A percentile compares a stretch with the other conserved stretches of the same genome.
Conservation (phyloP, 2,888 invertebrate species). For the Spicauda simplicius region DNA sequence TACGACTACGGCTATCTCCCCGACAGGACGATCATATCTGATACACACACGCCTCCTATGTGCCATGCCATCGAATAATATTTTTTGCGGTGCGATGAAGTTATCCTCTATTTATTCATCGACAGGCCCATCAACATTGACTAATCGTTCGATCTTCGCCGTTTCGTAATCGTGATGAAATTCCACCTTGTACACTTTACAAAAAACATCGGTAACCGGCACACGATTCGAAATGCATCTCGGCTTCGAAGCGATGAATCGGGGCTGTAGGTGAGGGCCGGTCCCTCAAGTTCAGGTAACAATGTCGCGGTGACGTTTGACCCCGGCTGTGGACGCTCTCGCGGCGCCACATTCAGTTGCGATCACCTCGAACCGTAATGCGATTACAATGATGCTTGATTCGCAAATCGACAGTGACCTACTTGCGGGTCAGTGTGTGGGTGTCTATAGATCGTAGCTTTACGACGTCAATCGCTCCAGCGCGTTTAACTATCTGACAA, state of each 20-base stretch:
- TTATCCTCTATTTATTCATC: constrained; percentile 43
- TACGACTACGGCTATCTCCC: constrained; percentile 16
- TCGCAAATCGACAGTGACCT: constrained; percentile 71
- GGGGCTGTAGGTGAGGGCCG: constrained; percentile 56
- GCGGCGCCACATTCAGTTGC: constrained; percentile 43
- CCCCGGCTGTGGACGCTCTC: constrained; percentile 29
- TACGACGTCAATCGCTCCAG: constrained; percentile 2
- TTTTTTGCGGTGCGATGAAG: constrained; percentile 54
- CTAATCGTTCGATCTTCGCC: constrained; percentile 5
- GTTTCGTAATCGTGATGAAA: constrained; percentile 21
- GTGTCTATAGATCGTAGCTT: constrained; percentile 17
- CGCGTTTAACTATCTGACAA: constrained; percentile 40
- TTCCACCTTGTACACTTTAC: constrained; percentile 11
- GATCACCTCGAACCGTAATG: constrained; percentile 53
- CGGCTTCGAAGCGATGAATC: constrained; percentile 9
- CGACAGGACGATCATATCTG: constrained; percentile 37
- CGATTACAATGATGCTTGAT: constrained; percentile 62
- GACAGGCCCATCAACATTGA: constrained; percentile 5
- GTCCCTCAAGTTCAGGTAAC: constrained; percentile 60
- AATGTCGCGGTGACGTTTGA: constrained; percentile 54
- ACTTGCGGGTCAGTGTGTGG: constrained; percentile 48
- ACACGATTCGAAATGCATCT: constrained; percentile 18
- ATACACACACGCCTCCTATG: constrained; percentile 54
- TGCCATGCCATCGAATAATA: constrained; percentile 57
- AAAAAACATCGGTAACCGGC: constrained; percentile 17